These are phyloP conservation scores for Phataginus tricuspis DNA, from an alignment of 2,797 vertebrate species.

Conservation along the genomic window DNA sequence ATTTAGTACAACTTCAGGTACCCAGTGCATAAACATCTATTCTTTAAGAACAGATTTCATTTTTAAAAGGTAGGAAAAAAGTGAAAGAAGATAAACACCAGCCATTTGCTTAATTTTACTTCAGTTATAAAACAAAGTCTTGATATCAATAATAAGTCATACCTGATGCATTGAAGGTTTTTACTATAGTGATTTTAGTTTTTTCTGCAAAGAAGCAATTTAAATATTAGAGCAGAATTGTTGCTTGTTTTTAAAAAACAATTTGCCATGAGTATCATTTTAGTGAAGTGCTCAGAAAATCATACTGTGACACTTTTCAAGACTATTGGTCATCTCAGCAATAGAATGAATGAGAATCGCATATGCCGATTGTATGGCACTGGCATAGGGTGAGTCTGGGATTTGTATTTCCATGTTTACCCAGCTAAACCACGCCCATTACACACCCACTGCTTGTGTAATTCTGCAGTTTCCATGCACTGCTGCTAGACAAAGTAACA, in stretches of 20 bases:
- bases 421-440: conserved; percentile 36
- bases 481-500: conserved; percentile 32
- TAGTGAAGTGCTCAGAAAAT: conserved; percentile 64
- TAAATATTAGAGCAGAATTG: conserved; percentile 77
- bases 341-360: conserved; percentile 13
- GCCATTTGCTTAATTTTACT: conserved; percentile 63
- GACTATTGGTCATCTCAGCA: conserved; percentile 25
- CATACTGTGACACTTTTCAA: conserved; percentile 58
- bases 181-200: conserved; percentile 75
- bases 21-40: conserved; percentile 49
- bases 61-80: conserved; percentile 47
- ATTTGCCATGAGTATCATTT: conserved; percentile 68
- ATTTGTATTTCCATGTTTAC: conserved; percentile 36
- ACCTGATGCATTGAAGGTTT: conserved; percentile 76
- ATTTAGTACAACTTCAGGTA: conserved; percentile 52
- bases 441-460: conserved; percentile 5
- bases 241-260: conserved; percentile 68
- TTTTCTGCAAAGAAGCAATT: conserved; percentile 69
- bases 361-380: not conserved
- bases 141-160: conserved; percentile 76
- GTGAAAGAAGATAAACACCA: conserved; percentile 67
- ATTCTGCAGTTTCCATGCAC: conserved; percentile 51
- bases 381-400: conserved; percentile 43
- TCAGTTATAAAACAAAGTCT: conserved; percentile 67
- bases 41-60: conserved; percentile 66